These are phyloP conservation scores for Thecocarcelia acutangulata DNA, from an alignment of 2,888 invertebrate species.

Conservation along the genomic window DNA sequence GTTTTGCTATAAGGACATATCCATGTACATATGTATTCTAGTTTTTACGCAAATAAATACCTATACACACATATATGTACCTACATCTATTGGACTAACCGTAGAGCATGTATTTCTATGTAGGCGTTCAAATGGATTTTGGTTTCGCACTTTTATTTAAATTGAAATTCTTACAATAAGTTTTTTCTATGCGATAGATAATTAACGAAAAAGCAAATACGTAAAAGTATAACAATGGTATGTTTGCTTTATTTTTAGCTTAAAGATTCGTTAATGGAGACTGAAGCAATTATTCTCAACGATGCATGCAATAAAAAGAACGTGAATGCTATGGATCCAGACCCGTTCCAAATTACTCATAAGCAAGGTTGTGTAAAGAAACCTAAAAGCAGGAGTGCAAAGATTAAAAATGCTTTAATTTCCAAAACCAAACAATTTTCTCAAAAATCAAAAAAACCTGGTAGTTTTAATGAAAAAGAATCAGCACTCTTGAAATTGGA, in stretches of 20 bases:
- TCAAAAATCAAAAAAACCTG: slow-evolving; percentile 38
- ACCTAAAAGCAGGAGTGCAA: slow-evolving; percentile 11
- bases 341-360: slow-evolving; percentile 71
- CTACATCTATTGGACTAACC: no score
- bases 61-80: no score
- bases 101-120: no score
- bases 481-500: neutral
- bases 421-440: neutral
- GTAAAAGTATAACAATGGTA: neutral
- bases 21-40: no score
- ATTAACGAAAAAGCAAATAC: no score
- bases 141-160: no score
- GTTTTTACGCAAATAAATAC: no score
- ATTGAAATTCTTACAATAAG: no score
- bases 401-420: neutral
- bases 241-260: slow-evolving; percentile 50
- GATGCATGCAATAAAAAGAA: slow-evolving; percentile 28
- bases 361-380: slow-evolving; percentile 41
- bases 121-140: no score
- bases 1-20: no score
- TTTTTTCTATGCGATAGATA: no score
- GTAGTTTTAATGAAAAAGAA: slow-evolving; percentile 1
- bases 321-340: slow-evolving; percentile 65
- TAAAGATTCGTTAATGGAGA: slow-evolving; percentile 71
- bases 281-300: slow-evolving; percentile 71